A percentile compares a stretch with the other conserved stretches of the same genome.
phyloP scores from a whole-genome alignment of 2,888 invertebrate species.

The Heteropelma amictum region DNA sequence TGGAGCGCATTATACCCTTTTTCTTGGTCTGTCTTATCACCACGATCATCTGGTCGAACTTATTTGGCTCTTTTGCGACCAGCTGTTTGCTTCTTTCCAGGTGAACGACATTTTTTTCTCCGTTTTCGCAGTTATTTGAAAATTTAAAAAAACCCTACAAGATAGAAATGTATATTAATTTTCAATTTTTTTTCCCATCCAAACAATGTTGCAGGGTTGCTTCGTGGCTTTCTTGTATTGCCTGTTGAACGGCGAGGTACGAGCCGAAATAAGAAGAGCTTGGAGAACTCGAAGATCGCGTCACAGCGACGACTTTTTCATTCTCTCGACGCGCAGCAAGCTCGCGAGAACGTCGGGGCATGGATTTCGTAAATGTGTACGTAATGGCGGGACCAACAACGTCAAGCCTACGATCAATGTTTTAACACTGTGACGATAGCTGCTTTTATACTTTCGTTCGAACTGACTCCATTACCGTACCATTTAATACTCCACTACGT shows the following conservation, averaged over 20 bases:
- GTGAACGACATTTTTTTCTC: slow-evolving; percentile 71
- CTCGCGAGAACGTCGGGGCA: slow-evolving; percentile 35
- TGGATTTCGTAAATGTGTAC: neutral
- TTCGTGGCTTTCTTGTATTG: slow-evolving; percentile 83
- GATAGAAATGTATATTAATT: neutral
- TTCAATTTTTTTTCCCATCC: neutral
- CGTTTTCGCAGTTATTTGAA: neutral
- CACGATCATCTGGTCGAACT: slow-evolving; percentile 79
- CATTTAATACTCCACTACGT: neutral
- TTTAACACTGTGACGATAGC: slow-evolving; percentile 47
- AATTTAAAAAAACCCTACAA: too few relatives aligned
- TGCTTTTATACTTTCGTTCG: neutral
- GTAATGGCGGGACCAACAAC: neutral
- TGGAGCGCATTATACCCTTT: slow-evolving; percentile 83
- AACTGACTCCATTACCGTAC: neutral
- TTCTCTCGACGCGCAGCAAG: slow-evolving; percentile 54
- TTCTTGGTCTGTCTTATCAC: slow-evolving; percentile 79
- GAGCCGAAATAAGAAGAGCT: slow-evolving; percentile 76
- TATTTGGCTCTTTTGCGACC: slow-evolving; percentile 83
- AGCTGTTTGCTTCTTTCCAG: slow-evolving; percentile 84
- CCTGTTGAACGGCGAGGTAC: slow-evolving; percentile 83
- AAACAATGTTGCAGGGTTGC: slow-evolving; percentile 82
- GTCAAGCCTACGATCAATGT: slow-evolving; percentile 35
- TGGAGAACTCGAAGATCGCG: slow-evolving; percentile 66
- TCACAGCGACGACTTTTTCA: slow-evolving; percentile 56